Conservation (phyloP, 2,888 invertebrate species). For the Mylabris sibirica region DNA sequence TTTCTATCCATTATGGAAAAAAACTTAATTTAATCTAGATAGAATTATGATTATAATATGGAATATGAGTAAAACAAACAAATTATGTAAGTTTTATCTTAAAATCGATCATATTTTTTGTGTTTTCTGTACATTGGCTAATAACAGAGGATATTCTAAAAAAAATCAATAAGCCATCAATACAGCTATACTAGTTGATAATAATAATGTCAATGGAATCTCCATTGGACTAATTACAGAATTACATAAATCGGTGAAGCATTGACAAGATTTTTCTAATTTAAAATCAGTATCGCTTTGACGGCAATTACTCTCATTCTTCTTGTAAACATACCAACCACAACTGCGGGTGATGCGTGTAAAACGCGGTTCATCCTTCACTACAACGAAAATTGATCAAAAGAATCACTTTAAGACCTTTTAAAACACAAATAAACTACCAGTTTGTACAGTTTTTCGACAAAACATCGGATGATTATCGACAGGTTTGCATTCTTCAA, state of each 20-base stretch:
- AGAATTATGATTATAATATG: too few relatives aligned
- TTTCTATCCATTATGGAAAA: too few relatives aligned
- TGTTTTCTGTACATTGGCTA: too few relatives aligned
- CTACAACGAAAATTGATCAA: background rate
- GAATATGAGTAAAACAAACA: too few relatives aligned
- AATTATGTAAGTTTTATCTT: too few relatives aligned
- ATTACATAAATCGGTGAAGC: slow-evolving; percentile 70
- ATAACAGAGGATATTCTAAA: too few relatives aligned
- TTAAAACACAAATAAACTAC: background rate
- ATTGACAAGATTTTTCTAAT: slow-evolving; percentile 70
- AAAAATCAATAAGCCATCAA: background rate
- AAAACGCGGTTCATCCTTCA: slow-evolving; percentile 4
- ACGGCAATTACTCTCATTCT: slow-evolving; percentile 61
- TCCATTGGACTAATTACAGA: background rate
- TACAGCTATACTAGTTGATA: background rate
- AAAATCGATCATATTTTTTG: too few relatives aligned
- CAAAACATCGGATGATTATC: slow-evolving; percentile 24
- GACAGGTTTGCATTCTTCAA: slow-evolving; percentile 22
- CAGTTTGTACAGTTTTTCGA: slow-evolving; percentile 25
- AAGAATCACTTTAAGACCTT: background rate
- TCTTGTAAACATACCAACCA: slow-evolving; percentile 63
- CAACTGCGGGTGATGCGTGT: slow-evolving; percentile 55
- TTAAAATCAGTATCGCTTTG: slow-evolving; percentile 71
- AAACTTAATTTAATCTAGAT: too few relatives aligned
- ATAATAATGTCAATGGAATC: background rate